Base-by-base conservation (phyloP, 2,888 invertebrate genomes). In the Penaeus monodon region DNA sequence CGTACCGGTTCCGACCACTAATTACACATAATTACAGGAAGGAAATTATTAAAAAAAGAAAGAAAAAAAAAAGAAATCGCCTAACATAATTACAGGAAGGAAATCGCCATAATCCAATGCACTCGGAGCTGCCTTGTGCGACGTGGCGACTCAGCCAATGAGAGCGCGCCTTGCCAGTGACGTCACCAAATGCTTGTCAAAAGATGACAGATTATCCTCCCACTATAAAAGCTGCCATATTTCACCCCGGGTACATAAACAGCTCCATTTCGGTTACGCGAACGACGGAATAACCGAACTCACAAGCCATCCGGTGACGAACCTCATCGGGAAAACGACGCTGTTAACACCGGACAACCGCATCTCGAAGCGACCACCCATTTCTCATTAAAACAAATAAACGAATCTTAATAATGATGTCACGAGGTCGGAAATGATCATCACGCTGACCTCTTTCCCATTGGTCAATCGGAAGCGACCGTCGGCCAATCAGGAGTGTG, bases 201-300 rank as follows among this genome's bases (percentile, higher is more conserved):
- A 82, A 86, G 57, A 86, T 86, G 86, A 86, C 81, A 27, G 86
- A 86, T 86, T 81, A 73, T 77, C 86, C 86, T 86, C 86, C 86
- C 86, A 76, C 86, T 49, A 27, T n/a, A 86, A 38, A n/a, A 81
- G 86, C 74, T 86, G 86, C 86, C 86, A 86, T 81, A 77, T 81
- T 76, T 86, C 86, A 76, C 81, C 29, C 85, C 65, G 74, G 44
- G 17, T 49, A n/a, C n/a, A 57, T 27, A 33, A 27, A 29, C 76
- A 27, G 2, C 44, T 77, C n/a, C 29, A 10, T n/a, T 20, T 14
- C 8, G 44, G 22, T 27, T 29, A 24, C 29, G 24, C 22, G 33
- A 33, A 74, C 33, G 33, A 38, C 20, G 17, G 22, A 74, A 74
- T 8, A 17, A 33, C 12, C 38, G 33, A 38, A 33, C 22, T 0